A percentile compares a stretch with the other conserved stretches of the same genome.
Evolutionary conservation across 2,113 vertebrate species (phyloP).

Genomic region (Ceyx cyanopectus): DNA sequence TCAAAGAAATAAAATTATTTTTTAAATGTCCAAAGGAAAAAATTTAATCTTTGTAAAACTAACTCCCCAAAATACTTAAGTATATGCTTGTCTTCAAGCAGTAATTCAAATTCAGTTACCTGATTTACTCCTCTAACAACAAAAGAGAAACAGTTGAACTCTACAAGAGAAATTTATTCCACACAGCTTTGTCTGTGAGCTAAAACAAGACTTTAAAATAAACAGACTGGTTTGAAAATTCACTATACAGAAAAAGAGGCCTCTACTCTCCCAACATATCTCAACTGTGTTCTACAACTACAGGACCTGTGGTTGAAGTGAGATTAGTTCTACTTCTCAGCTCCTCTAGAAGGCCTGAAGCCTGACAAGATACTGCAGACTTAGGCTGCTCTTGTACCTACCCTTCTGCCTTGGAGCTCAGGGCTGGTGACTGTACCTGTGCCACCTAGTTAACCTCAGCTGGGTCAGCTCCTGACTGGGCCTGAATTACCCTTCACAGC

Average conservation of each 20-base stretch:
- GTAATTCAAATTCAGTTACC: background rate
- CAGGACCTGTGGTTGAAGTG: background rate
- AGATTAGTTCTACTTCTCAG: background rate
- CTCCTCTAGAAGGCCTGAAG: background rate
- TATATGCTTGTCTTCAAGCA: background rate
- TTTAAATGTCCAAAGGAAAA: background rate
- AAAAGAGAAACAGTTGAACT: background rate
- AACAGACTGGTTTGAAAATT: background rate
- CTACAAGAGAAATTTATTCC: background rate
- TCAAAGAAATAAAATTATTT: background rate
- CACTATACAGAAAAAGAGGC: background rate
- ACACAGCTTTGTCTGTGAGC: background rate
- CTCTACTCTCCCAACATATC: accelerated
- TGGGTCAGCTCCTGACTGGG: background rate
- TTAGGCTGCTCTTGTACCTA: background rate
- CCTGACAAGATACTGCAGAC: background rate
- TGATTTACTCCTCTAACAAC: background rate
- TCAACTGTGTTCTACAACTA: background rate
- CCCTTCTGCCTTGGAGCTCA: background rate
- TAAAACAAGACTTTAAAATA: background rate
- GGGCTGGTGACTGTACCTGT: background rate
- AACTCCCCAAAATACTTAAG: background rate
- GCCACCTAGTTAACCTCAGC: background rate
- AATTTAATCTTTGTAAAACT: background rate
- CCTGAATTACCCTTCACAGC: background rate